phyloP scores from a whole-genome alignment of 2,888 invertebrate species.

The Monoplex corrugatus region DNA sequence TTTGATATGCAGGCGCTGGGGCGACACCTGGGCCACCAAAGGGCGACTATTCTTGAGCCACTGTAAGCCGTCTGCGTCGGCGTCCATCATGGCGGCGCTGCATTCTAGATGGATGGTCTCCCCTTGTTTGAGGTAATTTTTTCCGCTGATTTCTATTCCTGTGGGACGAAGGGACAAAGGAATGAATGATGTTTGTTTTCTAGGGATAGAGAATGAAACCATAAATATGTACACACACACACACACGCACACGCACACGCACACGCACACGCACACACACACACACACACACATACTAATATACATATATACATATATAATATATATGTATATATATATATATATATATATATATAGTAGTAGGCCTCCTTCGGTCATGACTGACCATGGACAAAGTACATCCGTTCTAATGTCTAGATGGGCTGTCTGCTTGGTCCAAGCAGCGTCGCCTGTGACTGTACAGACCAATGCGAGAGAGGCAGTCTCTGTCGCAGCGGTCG shows the following conservation, averaged over 20 bases:
- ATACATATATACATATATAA: neutral
- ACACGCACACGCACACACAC: neutral
- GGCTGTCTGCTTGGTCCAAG: too few relatives aligned
- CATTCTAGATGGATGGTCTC: constrained; percentile 60
- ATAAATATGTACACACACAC: constrained; percentile 27
- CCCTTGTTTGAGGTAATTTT: constrained; percentile 59
- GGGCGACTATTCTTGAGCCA: constrained; percentile 57
- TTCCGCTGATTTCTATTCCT: constrained; percentile 62
- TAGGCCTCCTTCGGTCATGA: too few relatives aligned
- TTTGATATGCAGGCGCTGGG: constrained; percentile 49
- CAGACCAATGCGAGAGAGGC: too few relatives aligned
- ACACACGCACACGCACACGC: neutral
- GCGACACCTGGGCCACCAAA: constrained; percentile 22
- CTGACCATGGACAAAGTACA: too few relatives aligned
- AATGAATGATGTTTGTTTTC: neutral
- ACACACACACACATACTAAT: neutral
- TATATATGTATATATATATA: neutral
- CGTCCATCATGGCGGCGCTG: constrained; percentile 62
- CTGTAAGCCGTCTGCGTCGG: constrained; percentile 51
- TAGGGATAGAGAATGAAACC: neutral
- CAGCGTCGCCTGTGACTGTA: too few relatives aligned
- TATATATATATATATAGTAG: neutral
- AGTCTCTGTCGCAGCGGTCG: too few relatives aligned
- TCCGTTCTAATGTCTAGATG: too few relatives aligned
- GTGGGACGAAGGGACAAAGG: neutral